A percentile compares a stretch with the other conserved stretches of the same genome.
These are phyloP conservation scores for Danionella dracula DNA, from an alignment of 2,797 vertebrate species.

Conservation along the genomic window DNA sequence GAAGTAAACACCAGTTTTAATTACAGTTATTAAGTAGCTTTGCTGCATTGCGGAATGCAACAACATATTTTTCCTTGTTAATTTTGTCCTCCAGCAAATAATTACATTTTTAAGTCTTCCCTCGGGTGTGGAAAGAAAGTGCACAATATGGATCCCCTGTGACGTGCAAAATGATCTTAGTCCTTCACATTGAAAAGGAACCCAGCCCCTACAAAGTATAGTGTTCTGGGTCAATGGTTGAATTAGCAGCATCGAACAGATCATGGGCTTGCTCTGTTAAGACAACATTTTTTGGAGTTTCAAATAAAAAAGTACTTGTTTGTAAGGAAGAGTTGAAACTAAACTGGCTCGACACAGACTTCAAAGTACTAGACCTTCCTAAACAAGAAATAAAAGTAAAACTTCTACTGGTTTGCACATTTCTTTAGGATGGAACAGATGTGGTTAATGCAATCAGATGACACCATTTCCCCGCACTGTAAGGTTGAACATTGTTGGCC, in stretches of 20 bases:
- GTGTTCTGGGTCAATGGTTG: slow-evolving; percentile 12
- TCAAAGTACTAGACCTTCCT: background rate
- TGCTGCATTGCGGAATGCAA: slow-evolving; percentile 21
- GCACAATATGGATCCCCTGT: background rate
- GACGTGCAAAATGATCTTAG: background rate
- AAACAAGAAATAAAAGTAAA: too few relatives aligned
- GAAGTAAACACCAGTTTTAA: slow-evolving; percentile 16
- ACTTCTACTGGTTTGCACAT: too few relatives aligned
- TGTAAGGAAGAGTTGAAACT: slow-evolving; percentile 1
- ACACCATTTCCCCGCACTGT: too few relatives aligned
- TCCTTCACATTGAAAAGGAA: background rate
- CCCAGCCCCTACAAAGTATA: background rate
- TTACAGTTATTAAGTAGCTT: slow-evolving; percentile 20
- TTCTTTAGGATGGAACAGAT: too few relatives aligned
- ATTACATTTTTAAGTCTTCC: background rate
- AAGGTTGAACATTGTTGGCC: too few relatives aligned
- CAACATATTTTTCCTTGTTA: slow-evolving; percentile 5
- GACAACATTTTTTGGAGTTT: slow-evolving; percentile 9
- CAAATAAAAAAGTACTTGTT: slow-evolving; percentile 6
- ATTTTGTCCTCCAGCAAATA: background rate
- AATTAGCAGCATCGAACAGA: background rate
- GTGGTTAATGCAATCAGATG: too few relatives aligned
- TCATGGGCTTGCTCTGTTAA: background rate
- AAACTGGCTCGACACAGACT: background rate
- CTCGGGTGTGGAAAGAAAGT: background rate